Evolutionary conservation across 2,113 vertebrate genomes (phyloP).

Genomic region (Podocnemis expansa): DNA sequence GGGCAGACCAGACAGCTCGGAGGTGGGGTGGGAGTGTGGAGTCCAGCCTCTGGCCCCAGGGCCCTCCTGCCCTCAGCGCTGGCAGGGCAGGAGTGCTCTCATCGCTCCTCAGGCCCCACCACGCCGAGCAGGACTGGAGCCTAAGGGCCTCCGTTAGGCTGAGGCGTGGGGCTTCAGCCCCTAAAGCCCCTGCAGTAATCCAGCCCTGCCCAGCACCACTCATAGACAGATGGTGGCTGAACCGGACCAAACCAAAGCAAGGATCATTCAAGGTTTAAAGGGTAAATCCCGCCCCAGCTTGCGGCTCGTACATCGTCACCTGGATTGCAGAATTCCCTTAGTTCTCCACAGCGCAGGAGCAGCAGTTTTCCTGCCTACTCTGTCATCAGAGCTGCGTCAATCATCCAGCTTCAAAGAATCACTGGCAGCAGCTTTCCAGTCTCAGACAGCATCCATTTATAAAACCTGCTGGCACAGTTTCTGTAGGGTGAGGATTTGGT

Average conservation of each 20-base stretch:
- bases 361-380: neutral
- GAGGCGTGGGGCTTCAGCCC: too few species aligned
- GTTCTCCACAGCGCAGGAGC: neutral
- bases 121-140: too few species aligned
- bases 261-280: neutral
- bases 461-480: neutral
- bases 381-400: neutral
- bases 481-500: accelerated
- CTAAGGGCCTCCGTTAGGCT: too few species aligned
- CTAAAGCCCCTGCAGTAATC: too few species aligned
- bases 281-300: neutral
- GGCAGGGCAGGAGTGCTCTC: too few species aligned
- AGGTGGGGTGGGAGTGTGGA: too few species aligned
- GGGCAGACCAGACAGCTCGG: too few species aligned
- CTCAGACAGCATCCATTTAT: accelerated
- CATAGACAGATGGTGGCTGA: neutral
- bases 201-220: neutral
- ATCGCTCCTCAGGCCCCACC: too few species aligned
- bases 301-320: neutral
- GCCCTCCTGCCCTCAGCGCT: too few species aligned
- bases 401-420: neutral
- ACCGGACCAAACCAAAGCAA: neutral
- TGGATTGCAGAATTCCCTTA: neutral
- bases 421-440: neutral
- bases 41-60: too few species aligned